Base-by-base conservation (phyloP, 2,888 invertebrate genomes). In the Lasioglossum morio region DNA sequence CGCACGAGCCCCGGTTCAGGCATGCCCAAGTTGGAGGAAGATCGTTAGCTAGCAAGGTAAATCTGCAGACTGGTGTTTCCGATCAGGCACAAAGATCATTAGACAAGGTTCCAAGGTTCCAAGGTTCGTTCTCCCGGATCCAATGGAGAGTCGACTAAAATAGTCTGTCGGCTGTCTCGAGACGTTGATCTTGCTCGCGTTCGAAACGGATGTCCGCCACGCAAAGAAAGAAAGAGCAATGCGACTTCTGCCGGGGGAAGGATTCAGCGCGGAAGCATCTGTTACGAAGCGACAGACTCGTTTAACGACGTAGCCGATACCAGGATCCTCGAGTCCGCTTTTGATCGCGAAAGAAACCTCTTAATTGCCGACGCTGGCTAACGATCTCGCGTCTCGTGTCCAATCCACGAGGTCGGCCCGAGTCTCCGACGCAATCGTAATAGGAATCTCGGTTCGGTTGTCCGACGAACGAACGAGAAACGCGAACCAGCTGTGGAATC, bases 301-400 rank as follows among this genome's bases (percentile, higher is more conserved):
- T 80, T 82, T 40, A 77, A 78, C 74, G 76, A 79, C 60, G 40
- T 19, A 27, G 57, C 43, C 74, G 83, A 72, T 72, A 43, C 30
- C 73, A 40, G 30, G 27, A 60, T 16, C 19, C 66, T 16, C 46
- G 14, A 60, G 16, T 40, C 30, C 48, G 40, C 76, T 79, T 79
- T 72, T 72, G 79, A 79, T 84, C 84, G 83, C 77, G 72, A 37
- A 77, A 63, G 75, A 82, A 76, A 63, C 27, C 8, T 60, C 77
- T 80, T 85, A 85, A 85, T 85, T 80, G 85, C 77, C 85, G 73
- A 79, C 85, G 80, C 85, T n/a, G 63, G 80, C 85, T 80, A 84
- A 84, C 85, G 85, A 85, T 84, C 73, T 27, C 63, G 72, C 75
- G 84, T 84, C 63, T 66, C 43, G 70, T 46, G 74, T 82, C 84